Evolutionary conservation across 2,797 vertebrate genomes (phyloP), one percentile per base, ranked within the genome.

Genomic region (Carduelis carduelis): DNA sequence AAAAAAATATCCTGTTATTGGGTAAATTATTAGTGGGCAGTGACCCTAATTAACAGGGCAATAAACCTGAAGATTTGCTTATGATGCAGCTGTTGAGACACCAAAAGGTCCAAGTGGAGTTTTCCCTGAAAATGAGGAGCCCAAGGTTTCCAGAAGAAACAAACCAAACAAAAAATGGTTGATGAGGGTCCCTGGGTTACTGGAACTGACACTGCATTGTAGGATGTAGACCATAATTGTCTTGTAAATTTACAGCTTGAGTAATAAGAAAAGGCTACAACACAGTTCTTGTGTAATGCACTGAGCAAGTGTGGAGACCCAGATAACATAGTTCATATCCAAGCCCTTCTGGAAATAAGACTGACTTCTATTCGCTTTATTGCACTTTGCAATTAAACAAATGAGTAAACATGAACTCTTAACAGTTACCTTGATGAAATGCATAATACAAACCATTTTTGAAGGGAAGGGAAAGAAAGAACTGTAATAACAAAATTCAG

Each of bases 41-140:
- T 96, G 97, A 98, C 97, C 97, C 86, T 98, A 97, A 97, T 98
- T 98, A 98, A 95, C 83, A 97, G 92, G 59, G 95, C 94, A 97
- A 96, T 98, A 98, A 98, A 95, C 89, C 86, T 95, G 49, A 72
- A 64, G 71, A 95, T 94, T 97, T 97, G 97, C 97, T 98, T 97
- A 95, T 93, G 86, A 65, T 87, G 96, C 96, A 96, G 63, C 95
- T 97, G 95, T 96, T 97, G 84, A 96, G 90, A 89, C 77, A 74
- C 87, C 80, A 30, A 85, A 52, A 63, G 35, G 70, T 92, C 52
- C 95, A 97, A 95, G 97, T 97, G 71, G 91, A 86, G n/a, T 68
- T 96, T 86, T 59, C 61, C 26, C 70, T 56, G 34, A 71, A 86
- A 80, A 89, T 50, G 50, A 76, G 46, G 30, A 90, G 59, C 15